These are phyloP conservation scores for Stegana nigrithorax DNA, from an alignment of 2,888 invertebrate species.

Conservation along the genomic window DNA sequence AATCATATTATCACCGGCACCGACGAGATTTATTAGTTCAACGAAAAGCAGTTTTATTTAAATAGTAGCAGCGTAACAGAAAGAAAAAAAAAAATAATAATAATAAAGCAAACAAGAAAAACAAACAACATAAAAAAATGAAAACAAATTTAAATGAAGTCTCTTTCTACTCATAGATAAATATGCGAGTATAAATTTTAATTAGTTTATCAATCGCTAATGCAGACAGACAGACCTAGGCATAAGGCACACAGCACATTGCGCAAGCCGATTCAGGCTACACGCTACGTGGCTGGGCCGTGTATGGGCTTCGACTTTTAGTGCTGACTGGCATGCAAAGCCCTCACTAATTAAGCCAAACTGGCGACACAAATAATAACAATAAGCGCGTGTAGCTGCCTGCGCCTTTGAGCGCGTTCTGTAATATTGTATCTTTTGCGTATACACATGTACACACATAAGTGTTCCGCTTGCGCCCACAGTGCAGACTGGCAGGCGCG, in stretches of 20 bases:
- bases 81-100: constrained; percentile 14
- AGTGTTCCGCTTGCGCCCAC: constrained; percentile 18
- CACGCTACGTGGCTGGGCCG: neutral
- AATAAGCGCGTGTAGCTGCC: constrained; percentile 44
- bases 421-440: constrained; percentile 48
- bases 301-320: constrained; percentile 17
- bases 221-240: neutral
- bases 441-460: too few relatives aligned
- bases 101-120: constrained; percentile 17
- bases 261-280: neutral
- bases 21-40: constrained; percentile 55
- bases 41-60: constrained; percentile 17
- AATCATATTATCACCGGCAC: constrained; percentile 58
- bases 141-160: constrained; percentile 34
- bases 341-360: constrained; percentile 58
- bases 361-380: too few relatives aligned
- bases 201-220: too few relatives aligned
- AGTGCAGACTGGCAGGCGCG: neutral
- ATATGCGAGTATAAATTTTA: constrained; percentile 53
- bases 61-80: neutral
- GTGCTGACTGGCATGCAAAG: too few relatives aligned
- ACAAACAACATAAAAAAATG: constrained; percentile 12
- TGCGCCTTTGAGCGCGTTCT: constrained; percentile 54
- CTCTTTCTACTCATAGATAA: too few relatives aligned
- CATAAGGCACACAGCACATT: too few relatives aligned